Percentiles rank a stretch among this genome's conserved stretches.
Evolutionary conservation across 2,113 vertebrate species (phyloP).

Genomic region (Alligator mississippiensis): DNA sequence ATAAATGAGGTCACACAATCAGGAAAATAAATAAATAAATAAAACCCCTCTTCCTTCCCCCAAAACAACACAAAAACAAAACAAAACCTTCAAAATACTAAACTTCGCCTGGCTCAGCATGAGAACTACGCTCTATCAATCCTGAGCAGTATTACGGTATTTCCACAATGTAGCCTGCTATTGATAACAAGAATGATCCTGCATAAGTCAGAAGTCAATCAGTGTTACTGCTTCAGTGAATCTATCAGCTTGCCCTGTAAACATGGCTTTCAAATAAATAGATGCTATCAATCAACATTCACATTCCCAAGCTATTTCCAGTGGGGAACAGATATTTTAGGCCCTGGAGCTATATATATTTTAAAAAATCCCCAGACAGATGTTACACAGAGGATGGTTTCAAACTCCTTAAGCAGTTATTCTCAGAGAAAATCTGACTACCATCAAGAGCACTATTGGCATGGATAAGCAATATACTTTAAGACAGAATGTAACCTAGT

Average conservation of each 20-base stretch:
- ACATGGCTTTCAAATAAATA: constrained; percentile 8
- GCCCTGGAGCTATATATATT: neutral
- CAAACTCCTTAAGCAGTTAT: neutral
- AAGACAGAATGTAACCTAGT: neutral
- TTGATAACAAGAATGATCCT: constrained; percentile 31
- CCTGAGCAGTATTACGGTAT: neutral
- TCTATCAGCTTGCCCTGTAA: neutral
- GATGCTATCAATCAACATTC: neutral
- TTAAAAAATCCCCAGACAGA: rapidly evolving
- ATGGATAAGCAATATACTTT: neutral
- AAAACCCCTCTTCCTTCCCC: no score
- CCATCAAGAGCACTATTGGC: neutral
- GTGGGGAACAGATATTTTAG: neutral
- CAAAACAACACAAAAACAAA: no score
- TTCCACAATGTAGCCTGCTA: constrained; percentile 11
- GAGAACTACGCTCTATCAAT: neutral
- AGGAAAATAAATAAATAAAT: neutral
- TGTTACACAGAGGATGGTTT: constrained; percentile 20
- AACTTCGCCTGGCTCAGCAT: no score
- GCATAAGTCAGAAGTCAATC: constrained; percentile 22
- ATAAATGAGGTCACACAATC: neutral
- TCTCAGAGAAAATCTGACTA: neutral
- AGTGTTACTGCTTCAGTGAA: neutral
- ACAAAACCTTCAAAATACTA: no score
- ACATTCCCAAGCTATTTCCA: neutral